phyloP scores from a whole-genome alignment of 2,888 invertebrate species.

The Pseudococcus viburni region DNA sequence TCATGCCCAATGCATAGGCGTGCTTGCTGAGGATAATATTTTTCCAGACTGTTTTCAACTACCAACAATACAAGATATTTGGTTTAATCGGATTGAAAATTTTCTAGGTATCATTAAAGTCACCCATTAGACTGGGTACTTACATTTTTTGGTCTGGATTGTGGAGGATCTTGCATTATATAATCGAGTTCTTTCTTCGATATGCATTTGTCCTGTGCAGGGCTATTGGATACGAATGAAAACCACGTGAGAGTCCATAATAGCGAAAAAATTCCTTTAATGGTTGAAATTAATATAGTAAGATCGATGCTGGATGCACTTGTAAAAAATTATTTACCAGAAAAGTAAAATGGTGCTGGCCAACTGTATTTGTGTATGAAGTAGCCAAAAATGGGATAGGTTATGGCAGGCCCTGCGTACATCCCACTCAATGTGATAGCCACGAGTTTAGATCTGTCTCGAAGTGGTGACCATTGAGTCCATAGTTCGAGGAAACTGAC shows the following conservation, averaged over 20 bases:
- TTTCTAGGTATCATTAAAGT: neutral
- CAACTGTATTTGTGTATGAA: constrained; percentile 77
- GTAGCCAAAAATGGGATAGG: constrained; percentile 1
- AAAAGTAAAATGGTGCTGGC: constrained; percentile 87
- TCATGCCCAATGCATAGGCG: neutral
- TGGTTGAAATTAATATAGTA: too few relatives aligned
- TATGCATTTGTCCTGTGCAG: constrained; percentile 82
- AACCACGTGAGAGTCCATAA: constrained; percentile 83
- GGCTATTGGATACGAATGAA: constrained; percentile 80
- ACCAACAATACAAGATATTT: neutral
- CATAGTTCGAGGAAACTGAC: constrained; percentile 4
- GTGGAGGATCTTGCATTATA: constrained; percentile 72
- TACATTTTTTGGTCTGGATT: neutral
- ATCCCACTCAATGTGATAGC: neutral
- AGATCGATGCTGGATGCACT: too few relatives aligned
- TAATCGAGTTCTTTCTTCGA: constrained; percentile 81
- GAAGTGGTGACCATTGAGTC: neutral
- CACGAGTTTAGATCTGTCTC: neutral
- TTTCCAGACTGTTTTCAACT: neutral
- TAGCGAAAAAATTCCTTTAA: constrained; percentile 77
- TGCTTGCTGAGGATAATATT: neutral
- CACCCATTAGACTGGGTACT: neutral
- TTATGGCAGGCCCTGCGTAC: neutral
- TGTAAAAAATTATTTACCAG: constrained; percentile 72
- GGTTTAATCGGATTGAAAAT: neutral